Conservation (phyloP, 2,888 invertebrate species). For the Esperia sulphurella region DNA sequence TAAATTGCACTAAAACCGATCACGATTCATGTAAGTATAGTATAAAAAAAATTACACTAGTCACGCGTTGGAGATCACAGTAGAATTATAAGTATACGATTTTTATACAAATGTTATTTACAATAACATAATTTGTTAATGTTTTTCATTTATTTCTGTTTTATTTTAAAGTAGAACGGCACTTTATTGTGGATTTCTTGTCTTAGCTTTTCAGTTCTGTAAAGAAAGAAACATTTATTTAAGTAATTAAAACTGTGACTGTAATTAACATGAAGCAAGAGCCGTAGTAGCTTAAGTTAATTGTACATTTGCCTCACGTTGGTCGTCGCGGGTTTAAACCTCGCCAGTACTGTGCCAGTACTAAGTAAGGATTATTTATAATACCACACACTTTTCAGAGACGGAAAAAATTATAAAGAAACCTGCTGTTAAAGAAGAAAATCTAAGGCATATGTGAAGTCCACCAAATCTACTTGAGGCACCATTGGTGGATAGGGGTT, state of each 20-base stretch:
- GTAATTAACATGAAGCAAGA: too few relatives aligned
- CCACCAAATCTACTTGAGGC: too few relatives aligned
- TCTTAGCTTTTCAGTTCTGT: conserved; percentile 44
- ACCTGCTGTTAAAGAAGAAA: too few relatives aligned
- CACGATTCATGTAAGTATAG: conserved; percentile 25
- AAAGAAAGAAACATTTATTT: conserved; percentile 30
- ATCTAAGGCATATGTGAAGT: too few relatives aligned
- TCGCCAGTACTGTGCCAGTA: too few relatives aligned
- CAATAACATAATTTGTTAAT: conserved; percentile 41
- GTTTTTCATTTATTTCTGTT: conserved; percentile 15
- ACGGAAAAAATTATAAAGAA: too few relatives aligned
- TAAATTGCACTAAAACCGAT: conserved; percentile 33
- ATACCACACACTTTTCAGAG: too few relatives aligned
- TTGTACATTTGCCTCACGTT: too few relatives aligned
- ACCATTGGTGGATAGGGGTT: too few relatives aligned
- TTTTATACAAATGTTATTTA: conserved; percentile 34
- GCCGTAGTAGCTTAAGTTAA: too few relatives aligned
- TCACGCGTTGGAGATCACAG: conserved; percentile 59
- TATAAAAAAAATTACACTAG: conserved; percentile 34
- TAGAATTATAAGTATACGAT: conserved; percentile 26
- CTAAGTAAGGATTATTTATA: too few relatives aligned
- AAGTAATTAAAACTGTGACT: neutral
- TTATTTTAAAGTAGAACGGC: conserved; percentile 24
- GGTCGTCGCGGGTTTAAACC: too few relatives aligned
- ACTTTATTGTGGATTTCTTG: conserved; percentile 19